These are phyloP conservation scores for Conops quadrifasciatus DNA, from an alignment of 2,888 invertebrate genomes.

Conservation along the genomic window DNA sequence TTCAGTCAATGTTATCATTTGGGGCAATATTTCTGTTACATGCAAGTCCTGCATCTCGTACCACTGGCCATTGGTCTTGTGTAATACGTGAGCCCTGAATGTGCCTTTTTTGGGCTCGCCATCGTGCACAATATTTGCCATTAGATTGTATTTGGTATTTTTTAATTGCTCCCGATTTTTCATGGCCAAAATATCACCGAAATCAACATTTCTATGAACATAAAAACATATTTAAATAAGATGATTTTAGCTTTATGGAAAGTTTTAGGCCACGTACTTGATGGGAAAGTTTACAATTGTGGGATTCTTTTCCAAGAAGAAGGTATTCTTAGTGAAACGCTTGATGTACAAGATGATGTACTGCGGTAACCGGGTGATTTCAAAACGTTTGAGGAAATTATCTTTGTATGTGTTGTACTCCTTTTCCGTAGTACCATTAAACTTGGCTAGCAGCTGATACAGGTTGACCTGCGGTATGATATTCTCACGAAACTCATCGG, in stretches of 20 bases:
- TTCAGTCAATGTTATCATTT: slow-evolving; percentile 99
- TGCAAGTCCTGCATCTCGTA: slow-evolving; percentile 97
- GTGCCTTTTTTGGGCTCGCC: slow-evolving; percentile 95
- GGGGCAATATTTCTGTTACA: slow-evolving; percentile 96
- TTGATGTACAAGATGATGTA: slow-evolving; percentile 97
- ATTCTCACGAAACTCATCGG: slow-evolving; percentile 97
- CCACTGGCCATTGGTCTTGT: slow-evolving; percentile 86
- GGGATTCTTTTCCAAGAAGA: slow-evolving; percentile 98
- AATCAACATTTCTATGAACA: slow-evolving; percentile 86
- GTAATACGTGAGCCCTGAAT: slow-evolving; percentile 92
- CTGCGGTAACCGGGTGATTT: slow-evolving; percentile 91
- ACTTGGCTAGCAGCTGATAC: slow-evolving; percentile 92
- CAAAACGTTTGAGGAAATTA: slow-evolving; percentile 96
- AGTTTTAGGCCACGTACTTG: slow-evolving; percentile 74
- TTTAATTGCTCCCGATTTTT: slow-evolving; percentile 81
- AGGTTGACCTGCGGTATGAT: slow-evolving; percentile 99
- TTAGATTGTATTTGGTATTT: slow-evolving; percentile 91
- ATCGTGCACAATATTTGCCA: slow-evolving; percentile 99
- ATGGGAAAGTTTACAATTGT: slow-evolving; percentile 99
- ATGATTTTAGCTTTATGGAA: not conserved
- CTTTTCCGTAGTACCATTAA: slow-evolving; percentile 94
- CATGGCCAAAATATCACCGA: slow-evolving; percentile 91
- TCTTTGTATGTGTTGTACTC: slow-evolving; percentile 99
- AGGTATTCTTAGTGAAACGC: slow-evolving; percentile 98
- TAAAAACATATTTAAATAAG: not conserved